phyloP scores from a whole-genome alignment of 1,140 invertebrate species.

The Papilio dardanus region DNA sequence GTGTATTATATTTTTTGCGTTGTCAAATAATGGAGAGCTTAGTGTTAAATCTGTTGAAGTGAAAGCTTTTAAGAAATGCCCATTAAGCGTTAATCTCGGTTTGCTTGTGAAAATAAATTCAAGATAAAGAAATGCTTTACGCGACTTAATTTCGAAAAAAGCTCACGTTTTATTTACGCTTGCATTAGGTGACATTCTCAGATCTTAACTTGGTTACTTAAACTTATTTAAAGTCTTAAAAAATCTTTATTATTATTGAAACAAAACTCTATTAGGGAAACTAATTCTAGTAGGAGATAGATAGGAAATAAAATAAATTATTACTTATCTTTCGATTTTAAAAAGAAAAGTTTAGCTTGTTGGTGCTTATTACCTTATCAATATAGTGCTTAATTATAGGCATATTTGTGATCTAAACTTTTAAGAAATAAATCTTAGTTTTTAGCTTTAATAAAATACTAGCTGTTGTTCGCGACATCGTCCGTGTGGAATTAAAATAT shows the following conservation, averaged over 20 bases:
- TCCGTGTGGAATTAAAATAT: no score
- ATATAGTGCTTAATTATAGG: no score
- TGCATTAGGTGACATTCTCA: slow-evolving; percentile 8
- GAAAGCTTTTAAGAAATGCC: slow-evolving; percentile 31
- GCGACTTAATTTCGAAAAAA: slow-evolving; percentile 5
- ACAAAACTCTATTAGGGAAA: no score
- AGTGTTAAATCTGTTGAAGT: slow-evolving; percentile 34
- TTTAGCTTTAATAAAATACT: no score
- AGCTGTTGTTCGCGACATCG: no score
- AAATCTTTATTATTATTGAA: not conserved
- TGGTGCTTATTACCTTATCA: no score
- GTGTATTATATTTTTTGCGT: not conserved
- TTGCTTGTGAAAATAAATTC: slow-evolving; percentile 25
- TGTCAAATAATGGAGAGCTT: slow-evolving; percentile 21
- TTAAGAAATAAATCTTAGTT: no score
- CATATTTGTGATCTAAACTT: no score
- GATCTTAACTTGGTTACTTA: not conserved
- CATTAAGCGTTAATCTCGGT: slow-evolving; percentile 31
- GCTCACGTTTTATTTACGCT: not conserved
- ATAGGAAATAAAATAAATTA: no score
- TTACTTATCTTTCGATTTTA: no score
- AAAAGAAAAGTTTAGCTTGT: no score
- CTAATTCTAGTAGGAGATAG: no score
- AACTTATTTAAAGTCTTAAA: not conserved
- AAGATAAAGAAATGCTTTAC: slow-evolving; percentile 28